Base-by-base conservation (phyloP, 1,140 invertebrate species). In the Galleria mellonella region DNA sequence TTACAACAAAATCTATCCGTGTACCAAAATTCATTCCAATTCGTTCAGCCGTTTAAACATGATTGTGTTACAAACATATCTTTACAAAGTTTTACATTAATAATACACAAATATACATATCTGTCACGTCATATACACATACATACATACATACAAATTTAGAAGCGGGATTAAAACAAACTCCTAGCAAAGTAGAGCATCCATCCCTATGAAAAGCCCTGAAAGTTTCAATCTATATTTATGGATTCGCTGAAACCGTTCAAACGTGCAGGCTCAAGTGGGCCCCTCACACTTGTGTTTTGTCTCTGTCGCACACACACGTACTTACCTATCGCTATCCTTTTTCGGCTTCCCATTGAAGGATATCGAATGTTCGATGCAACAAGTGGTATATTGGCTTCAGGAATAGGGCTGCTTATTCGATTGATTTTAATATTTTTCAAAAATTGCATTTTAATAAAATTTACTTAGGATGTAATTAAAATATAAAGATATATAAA, bases 291-390 rank as follows among this genome's bases (percentile, higher is more conserved):
- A 60, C 71, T 55, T 56, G 33, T 23, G 6, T 55, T 28, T 55
- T 23, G 7, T 73, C 72, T 30, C 54, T 23, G 6, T 73, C 72
- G 30, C 54, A 32, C 43, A 78, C 59, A 7, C 13, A 47, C 48
- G 11, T 10, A 3, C 29, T 7, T 7, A 9, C n/a, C 10, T 37
- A 30, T 12, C 10, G 12, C 40, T 35, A 4, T 78, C 75, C 45
- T 56, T 35, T 30, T 83, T 59, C 42, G 52, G 30, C 62, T 57
- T 71, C 57, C 68, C 75, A 81, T 79, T 78, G 78, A 79, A 78
- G 70, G 73, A 73, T 79, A 83, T 83, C 77, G 79, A 83, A 83
- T 72, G 74, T 77, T 83, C 65, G 65, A 63, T 57, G 73, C 79
- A 83, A 83, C 79, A 83, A 66, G 79, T 79, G 48, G 65, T 77